Percentiles rank a stretch among this genome's conserved stretches.
These are phyloP conservation scores for Aspidiotus rigidus DNA, from an alignment of 2,888 invertebrate species.

Conservation along the genomic window DNA sequence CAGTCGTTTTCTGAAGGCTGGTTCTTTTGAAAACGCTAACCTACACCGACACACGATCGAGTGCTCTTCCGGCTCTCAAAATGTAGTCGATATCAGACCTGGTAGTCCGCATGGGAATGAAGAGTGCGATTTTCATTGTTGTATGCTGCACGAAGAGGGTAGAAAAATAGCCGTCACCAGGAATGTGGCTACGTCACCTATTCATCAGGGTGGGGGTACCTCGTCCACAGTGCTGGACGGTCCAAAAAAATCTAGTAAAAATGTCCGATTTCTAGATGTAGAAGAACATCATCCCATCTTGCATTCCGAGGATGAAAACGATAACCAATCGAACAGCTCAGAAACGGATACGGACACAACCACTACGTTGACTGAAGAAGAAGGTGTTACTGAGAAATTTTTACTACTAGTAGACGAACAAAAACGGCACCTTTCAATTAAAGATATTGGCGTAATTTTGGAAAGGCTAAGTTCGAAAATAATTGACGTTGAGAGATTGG, in stretches of 20 bases:
- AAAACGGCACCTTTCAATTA: slow-evolving; percentile 83
- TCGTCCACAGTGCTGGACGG: slow-evolving; percentile 39
- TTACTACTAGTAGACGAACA: slow-evolving; percentile 87
- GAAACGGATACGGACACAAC: slow-evolving; percentile 58
- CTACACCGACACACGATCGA: slow-evolving; percentile 26
- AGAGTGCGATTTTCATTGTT: slow-evolving; percentile 93
- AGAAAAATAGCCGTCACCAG: slow-evolving; percentile 84
- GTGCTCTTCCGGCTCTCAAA: slow-evolving; percentile 46
- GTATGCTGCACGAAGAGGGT: slow-evolving; percentile 86
- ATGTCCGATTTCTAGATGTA: slow-evolving; percentile 74
- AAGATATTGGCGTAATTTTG: slow-evolving; percentile 88
- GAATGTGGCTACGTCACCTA: slow-evolving; percentile 85
- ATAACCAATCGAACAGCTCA: slow-evolving; percentile 51
- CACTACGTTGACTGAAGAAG: slow-evolving; percentile 86
- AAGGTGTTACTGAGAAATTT: slow-evolving; percentile 82
- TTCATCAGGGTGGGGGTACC: slow-evolving; percentile 53
- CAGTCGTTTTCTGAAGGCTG: slow-evolving; percentile 44
- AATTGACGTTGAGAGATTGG: slow-evolving; percentile 82
- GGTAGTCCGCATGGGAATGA: slow-evolving; percentile 53
- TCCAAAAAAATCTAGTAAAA: slow-evolving; percentile 39
- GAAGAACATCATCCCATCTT: slow-evolving; percentile 39
- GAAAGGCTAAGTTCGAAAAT: slow-evolving; percentile 88
- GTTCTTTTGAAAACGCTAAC: slow-evolving; percentile 18
- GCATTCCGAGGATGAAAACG: slow-evolving; percentile 36
- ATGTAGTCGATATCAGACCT: slow-evolving; percentile 41